Percentiles rank a stretch among this genome's conserved stretches.
These are phyloP conservation scores for Drosophila prolongata DNA, from an alignment of 2,888 invertebrate genomes.

Conservation along the genomic window DNA sequence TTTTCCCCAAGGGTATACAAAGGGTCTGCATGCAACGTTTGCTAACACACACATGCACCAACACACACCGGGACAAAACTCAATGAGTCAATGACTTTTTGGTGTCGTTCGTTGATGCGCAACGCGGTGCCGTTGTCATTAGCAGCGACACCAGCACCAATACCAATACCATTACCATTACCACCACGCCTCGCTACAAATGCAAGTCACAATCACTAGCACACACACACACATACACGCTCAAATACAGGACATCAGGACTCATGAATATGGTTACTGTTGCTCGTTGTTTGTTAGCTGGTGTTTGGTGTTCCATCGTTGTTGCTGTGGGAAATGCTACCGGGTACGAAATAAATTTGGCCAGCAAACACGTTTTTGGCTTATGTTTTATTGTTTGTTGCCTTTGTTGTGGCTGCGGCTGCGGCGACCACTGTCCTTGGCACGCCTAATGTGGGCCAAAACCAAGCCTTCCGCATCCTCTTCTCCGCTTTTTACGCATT, in stretches of 20 bases:
- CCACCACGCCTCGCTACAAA: conserved; percentile 58
- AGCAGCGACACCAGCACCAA: conserved; percentile 62
- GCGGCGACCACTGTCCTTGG: conserved; percentile 67
- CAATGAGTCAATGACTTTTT: conserved; percentile 77
- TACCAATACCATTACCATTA: conserved; percentile 1
- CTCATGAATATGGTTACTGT: conserved; percentile 45
- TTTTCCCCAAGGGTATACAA: conserved; percentile 2
- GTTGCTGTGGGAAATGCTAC: conserved; percentile 55
- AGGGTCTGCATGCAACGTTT: neutral
- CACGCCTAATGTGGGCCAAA: conserved; percentile 73
- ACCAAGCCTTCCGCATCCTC: conserved; percentile 34
- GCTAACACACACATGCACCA: conserved; percentile 8
- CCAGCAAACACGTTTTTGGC: conserved; percentile 75
- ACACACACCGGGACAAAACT: conserved; percentile 52
- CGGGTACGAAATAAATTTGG: conserved; percentile 73
- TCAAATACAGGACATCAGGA: conserved; percentile 9
- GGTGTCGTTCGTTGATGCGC: conserved; percentile 77
- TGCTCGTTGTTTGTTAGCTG: conserved; percentile 26
- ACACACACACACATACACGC: conserved; percentile 34
- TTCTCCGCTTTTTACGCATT: conserved; percentile 69
- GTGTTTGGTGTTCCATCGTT: conserved; percentile 17
- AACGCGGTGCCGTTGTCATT: conserved; percentile 74
- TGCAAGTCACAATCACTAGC: conserved; percentile 36
- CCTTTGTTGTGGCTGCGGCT: conserved; percentile 40
- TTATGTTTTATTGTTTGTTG: conserved; percentile 75